Conservation (phyloP, 2,888 invertebrate species). For the Coleophora flavipennella region DNA sequence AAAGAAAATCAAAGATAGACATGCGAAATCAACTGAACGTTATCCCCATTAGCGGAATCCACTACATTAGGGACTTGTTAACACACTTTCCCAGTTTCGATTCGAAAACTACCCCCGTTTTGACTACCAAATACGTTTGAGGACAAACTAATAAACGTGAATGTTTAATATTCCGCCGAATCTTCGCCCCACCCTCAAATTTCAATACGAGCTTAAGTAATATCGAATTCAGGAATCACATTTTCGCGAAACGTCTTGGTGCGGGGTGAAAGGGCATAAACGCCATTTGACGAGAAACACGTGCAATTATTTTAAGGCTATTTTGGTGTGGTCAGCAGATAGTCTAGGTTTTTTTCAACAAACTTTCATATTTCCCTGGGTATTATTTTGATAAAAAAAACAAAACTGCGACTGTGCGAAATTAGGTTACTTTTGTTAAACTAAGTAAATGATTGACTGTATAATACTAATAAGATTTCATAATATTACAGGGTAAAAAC, state of each 20-base stretch:
- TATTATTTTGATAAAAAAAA: no score
- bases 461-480: no score
- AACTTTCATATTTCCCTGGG: neutral
- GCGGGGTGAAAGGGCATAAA: slow-evolving; percentile 25
- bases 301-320: slow-evolving; percentile 1
- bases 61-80: slow-evolving; percentile 53
- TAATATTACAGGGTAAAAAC: no score
- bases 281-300: neutral
- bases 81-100: slow-evolving; percentile 64
- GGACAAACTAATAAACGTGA: slow-evolving; percentile 71
- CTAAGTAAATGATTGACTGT: no score
- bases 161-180: slow-evolving; percentile 68
- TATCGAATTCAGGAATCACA: slow-evolving; percentile 41
- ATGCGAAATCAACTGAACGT: slow-evolving; percentile 40
- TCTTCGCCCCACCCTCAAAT: slow-evolving; percentile 44
- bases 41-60: slow-evolving; percentile 55
- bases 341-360: no score
- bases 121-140: slow-evolving; percentile 59
- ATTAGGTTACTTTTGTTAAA: no score
- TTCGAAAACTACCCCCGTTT: slow-evolving; percentile 61
- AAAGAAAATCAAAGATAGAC: slow-evolving; percentile 1
- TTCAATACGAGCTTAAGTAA: slow-evolving; percentile 64
- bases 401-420: no score
- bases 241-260: slow-evolving; percentile 21
- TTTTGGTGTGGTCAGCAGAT: slow-evolving; percentile 3